Base-by-base conservation (phyloP, 2,888 invertebrate species). In the Chesias legatella region DNA sequence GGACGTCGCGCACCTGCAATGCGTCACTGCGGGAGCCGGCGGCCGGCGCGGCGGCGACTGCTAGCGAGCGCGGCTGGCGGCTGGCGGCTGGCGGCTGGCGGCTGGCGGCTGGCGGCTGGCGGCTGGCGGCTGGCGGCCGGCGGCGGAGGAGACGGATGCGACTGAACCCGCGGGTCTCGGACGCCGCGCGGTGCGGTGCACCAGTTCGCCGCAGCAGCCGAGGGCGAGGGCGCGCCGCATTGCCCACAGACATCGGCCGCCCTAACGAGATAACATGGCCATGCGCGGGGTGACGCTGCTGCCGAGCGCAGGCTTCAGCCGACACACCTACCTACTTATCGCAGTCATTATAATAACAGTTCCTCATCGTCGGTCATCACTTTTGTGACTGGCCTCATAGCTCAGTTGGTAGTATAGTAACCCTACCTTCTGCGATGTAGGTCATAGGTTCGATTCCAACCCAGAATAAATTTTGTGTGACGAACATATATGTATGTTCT, bases 1-100 rank as follows among this genome's bases (percentile, higher is more conserved):
- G 94, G 94, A 90, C 90, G 89, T 79, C 89, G 91, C 91, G 92
- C 92, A 94, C 94, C 94, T 93, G 94, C 94, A 94, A 93, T 94
- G 93, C 94, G 94, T 93, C 94, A 94, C 80, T 83, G 86, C 84
- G 84, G 81, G 79, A 43, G 36, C 32, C 36, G 45, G 36, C 26
- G 40, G 32, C 27, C 13, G 67, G 62, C 72, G 68, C 67, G 65
- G 64, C 76, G 49, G 49, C 45, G 48, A 48, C 45, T 37, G 56
- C 56, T 53, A 51, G 47, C 55, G 54, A 58, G 60, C 13, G 48
- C 46, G 53, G 53, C 52, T 54, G 42, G 49, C 48, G 56, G 50
- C 13, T 46, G 60, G 49, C 46, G 53, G 53, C 52, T 53, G 43
- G 49, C 48, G 56, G 50, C 57, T 49, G 58, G 56, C 59, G 38